These are phyloP conservation scores for Trichonephila clavata DNA, from an alignment of 1,140 invertebrate genomes.

Conservation along the genomic window DNA sequence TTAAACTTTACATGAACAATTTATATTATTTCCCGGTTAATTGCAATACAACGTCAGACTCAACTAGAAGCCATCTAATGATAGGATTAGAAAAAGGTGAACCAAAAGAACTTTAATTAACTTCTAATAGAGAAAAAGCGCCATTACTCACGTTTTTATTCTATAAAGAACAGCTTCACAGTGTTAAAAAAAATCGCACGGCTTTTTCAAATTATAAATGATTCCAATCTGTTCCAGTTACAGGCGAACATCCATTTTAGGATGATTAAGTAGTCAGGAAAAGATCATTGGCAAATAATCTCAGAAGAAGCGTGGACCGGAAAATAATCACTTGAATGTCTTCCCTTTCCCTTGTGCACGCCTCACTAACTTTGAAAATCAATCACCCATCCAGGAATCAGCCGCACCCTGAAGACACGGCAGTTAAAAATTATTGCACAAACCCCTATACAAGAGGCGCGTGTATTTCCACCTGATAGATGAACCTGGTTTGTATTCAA, in stretches of 20 bases:
- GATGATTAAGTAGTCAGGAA: constrained; percentile 27
- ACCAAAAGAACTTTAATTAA: background rate
- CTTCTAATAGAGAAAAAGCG: background rate
- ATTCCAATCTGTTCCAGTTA: constrained; percentile 17
- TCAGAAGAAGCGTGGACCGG: background rate
- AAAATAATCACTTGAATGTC: background rate
- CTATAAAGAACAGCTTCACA: background rate
- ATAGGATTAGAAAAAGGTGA: background rate
- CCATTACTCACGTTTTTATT: background rate
- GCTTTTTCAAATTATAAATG: background rate
- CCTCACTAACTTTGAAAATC: constrained; percentile 6
- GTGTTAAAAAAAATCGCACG: background rate
- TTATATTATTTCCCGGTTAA: background rate
- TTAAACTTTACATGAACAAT: background rate
- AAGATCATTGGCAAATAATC: constrained; percentile 10
- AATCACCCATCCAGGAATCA: background rate
- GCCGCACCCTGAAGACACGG: background rate
- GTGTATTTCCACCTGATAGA: background rate
- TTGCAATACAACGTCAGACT: background rate
- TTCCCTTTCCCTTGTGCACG: background rate
- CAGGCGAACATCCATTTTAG: background rate
- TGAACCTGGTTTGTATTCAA: constrained; percentile 15
- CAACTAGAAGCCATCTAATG: background rate
- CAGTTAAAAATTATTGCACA: background rate
- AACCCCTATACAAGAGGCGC: background rate